Conservation (phyloP, 2,797 vertebrate species). For the Oryzias sinensis region DNA sequence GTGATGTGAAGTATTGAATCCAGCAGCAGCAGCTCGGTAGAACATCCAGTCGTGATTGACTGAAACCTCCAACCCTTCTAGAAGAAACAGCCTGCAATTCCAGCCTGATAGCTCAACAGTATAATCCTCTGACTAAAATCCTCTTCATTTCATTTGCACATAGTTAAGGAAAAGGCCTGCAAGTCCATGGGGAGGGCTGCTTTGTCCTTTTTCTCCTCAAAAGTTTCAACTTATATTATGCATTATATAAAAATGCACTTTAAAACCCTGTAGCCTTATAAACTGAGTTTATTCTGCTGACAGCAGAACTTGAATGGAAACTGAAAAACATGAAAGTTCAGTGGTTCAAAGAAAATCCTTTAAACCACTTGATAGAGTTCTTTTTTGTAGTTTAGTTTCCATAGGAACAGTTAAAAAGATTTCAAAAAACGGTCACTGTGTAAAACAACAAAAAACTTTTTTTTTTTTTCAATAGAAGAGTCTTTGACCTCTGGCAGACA, state of each 20-base stretch:
- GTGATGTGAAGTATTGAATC: slow-evolving; percentile 59
- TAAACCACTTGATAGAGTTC: slow-evolving; percentile 40
- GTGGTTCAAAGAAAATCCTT: slow-evolving; percentile 50
- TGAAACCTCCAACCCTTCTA: slow-evolving; percentile 4
- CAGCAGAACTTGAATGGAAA: slow-evolving; percentile 46
- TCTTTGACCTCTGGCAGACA: slow-evolving; percentile 45
- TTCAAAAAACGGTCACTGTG: slow-evolving; percentile 60
- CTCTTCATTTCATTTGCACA: slow-evolving; percentile 23
- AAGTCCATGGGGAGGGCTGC: slow-evolving; percentile 32
- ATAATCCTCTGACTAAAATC: slow-evolving; percentile 8
- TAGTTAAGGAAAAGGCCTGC: slow-evolving; percentile 23
- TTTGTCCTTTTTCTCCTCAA: slow-evolving; percentile 10
- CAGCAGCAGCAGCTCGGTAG: slow-evolving; percentile 39
- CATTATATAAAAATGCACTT: slow-evolving; percentile 8
- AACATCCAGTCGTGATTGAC: slow-evolving; percentile 16
- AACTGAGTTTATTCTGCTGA: slow-evolving; percentile 24
- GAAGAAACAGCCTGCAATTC: slow-evolving; percentile 21
- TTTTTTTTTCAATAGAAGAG: slow-evolving; percentile 50
- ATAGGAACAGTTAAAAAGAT: slow-evolving; percentile 73
- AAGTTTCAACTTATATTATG: slow-evolving; percentile 16
- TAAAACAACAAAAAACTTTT: slow-evolving; percentile 58
- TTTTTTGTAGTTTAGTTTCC: slow-evolving; percentile 66
- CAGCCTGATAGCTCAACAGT: slow-evolving; percentile 17
- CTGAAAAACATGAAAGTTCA: slow-evolving; percentile 48
- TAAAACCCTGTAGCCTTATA: slow-evolving; percentile 46